Evolutionary conservation across 2,797 vertebrate genomes (phyloP), one percentile per base, ranked within the genome.

Genomic region (Pristis pectinata): DNA sequence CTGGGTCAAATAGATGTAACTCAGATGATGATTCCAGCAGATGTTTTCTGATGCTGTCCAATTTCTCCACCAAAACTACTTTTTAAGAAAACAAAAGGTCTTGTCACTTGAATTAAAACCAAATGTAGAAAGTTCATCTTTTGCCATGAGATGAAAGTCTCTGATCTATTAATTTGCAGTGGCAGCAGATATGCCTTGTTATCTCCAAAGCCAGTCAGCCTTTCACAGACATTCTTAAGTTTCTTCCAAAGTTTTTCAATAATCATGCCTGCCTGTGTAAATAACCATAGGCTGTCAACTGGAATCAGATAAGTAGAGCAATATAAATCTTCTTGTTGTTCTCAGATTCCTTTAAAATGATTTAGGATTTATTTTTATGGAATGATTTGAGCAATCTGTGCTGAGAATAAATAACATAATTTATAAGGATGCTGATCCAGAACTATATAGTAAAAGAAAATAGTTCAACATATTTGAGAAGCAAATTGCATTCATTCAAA

Each of bases 51-150:
- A 70, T 74, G 19, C 24, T 5, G 27, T 74, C 27, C 70, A 30
- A 74, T 74, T 74, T 74, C 27, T 30, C 5, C 24, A 74, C 70
- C 19, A 74, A 27, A 74, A 27, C 70, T 91, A 22, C 59, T 64
- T 91, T 91, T 67, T 15, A 91, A 91, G 34, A 67, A 67, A 67
- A 67, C 59, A 91, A 67, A 91, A 41, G 64, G 9, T 91, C 6
- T 59, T 37, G n/a, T 89, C 91, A 74, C 91, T 94, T 76, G 92
- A 70, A 94, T 94, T 53, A 70, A 94, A 94, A 76, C 13, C 67
- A 6, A 74, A 34, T 49, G 67, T 94, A 53, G 27, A n/a, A 94
- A 74, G 70, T 76, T 76, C 49, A 56, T 70, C 72, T 94, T 30
- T 94, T 94, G 13, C 72, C n/a, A 91, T 11, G 61, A 91, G 70